Evolutionary conservation across 2,797 vertebrate genomes (phyloP).

Genomic region (Botia kubotai): DNA sequence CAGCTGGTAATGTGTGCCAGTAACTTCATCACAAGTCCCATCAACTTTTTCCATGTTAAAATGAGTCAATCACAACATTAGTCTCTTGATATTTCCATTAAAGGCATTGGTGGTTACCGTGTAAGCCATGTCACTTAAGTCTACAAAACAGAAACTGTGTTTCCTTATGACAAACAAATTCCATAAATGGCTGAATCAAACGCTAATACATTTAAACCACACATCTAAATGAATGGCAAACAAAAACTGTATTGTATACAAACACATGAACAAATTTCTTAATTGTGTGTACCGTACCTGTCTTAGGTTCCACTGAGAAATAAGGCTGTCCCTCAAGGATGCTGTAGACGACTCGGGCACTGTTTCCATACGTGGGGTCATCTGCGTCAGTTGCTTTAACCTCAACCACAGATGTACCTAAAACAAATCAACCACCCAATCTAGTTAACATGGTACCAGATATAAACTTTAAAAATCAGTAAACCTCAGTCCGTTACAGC

Average conservation of each 20-base stretch:
- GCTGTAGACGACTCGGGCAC: slow-evolving; percentile 89
- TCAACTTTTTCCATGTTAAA: slow-evolving; percentile 45
- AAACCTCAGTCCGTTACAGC: slow-evolving; percentile 15
- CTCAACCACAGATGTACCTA: slow-evolving; percentile 89
- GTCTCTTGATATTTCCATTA: slow-evolving; percentile 35
- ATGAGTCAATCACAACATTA: slow-evolving; percentile 50
- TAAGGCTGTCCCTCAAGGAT: slow-evolving; percentile 90
- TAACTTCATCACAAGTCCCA: slow-evolving; percentile 51
- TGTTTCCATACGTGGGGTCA: slow-evolving; percentile 91
- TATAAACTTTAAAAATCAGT: neutral
- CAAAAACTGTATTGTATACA: neutral
- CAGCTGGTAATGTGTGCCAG: slow-evolving; percentile 50
- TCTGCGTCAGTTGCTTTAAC: slow-evolving; percentile 91
- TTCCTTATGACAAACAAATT: neutral
- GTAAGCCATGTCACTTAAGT: neutral
- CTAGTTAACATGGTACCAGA: slow-evolving; percentile 24
- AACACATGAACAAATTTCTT: neutral
- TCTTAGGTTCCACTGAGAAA: slow-evolving; percentile 90
- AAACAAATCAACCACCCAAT: slow-evolving; percentile 21
- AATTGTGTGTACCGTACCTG: slow-evolving; percentile 80
- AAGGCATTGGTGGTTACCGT: neutral
- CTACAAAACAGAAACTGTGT: neutral
- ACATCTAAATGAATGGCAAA: neutral
- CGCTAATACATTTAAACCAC: neutral
- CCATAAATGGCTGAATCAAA: neutral